phyloP scores from a whole-genome alignment of 2,113 vertebrate genomes.

The Tympanuchus pallidicinctus region DNA sequence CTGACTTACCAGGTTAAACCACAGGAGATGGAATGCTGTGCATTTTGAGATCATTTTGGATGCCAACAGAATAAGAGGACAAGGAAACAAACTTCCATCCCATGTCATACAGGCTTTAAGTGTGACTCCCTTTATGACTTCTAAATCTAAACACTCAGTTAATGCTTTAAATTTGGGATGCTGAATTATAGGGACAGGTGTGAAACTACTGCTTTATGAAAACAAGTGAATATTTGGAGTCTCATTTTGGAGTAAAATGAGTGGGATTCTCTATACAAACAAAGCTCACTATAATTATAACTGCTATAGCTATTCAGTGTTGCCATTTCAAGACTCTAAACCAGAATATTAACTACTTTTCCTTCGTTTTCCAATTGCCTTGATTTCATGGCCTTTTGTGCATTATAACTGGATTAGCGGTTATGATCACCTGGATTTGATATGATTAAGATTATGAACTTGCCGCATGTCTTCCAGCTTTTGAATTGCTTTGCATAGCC shows the following conservation, averaged over 20 bases:
- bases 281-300: not conserved
- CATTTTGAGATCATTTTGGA: not conserved
- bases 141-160: not conserved
- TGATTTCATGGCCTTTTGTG: not conserved
- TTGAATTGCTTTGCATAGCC: not conserved
- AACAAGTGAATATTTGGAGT: not conserved
- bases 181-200: not conserved
- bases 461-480: not conserved
- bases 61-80: not conserved
- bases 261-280: not conserved
- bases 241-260: accelerated
- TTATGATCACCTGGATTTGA: not conserved
- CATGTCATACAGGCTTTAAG: not conserved
- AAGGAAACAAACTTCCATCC: not conserved
- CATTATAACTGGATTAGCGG: not conserved
- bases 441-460: not conserved
- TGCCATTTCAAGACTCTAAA: not conserved
- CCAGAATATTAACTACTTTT: not conserved
- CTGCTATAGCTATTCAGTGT: not conserved
- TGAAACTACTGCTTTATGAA: not conserved
- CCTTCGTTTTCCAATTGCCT: not conserved
- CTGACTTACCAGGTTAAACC: accelerated
- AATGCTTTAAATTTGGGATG: not conserved
- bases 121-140: not conserved
- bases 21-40: not conserved